A percentile compares a stretch with the other conserved stretches of the same genome.
These are phyloP conservation scores for Pseudorectes ferrugineus DNA, from an alignment of 2,113 vertebrate species.

Conservation along the genomic window DNA sequence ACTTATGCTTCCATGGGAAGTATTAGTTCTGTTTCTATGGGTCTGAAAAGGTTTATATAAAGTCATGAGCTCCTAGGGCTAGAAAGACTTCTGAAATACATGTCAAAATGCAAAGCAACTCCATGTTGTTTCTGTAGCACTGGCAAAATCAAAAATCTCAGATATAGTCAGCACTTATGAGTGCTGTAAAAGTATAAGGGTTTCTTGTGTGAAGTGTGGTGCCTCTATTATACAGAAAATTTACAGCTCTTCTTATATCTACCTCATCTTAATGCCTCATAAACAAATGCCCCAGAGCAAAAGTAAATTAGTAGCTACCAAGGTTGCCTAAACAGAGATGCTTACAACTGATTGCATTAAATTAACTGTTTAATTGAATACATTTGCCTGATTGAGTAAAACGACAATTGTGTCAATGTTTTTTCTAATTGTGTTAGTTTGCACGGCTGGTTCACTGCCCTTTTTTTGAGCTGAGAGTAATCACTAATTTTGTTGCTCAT, in stretches of 20 bases:
- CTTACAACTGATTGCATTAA: not conserved
- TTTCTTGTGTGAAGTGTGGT: not conserved
- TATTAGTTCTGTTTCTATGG: not conserved
- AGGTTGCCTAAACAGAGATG: not conserved
- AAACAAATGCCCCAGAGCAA: not conserved
- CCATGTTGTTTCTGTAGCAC: not conserved
- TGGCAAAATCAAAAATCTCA: not conserved
- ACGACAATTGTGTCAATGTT: not conserved
- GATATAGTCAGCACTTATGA: not conserved
- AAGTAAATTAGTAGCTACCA: not conserved
- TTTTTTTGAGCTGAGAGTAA: not conserved
- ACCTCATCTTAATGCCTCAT: not conserved
- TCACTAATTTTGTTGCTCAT: not conserved
- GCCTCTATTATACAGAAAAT: not conserved
- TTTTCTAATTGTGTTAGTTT: not conserved
- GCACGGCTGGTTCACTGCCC: not conserved
- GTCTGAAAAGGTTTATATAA: not conserved
- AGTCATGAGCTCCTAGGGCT: not conserved
- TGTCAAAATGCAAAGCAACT: not conserved
- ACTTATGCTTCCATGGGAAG: not conserved
- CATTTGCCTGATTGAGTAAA: constrained; percentile 1
- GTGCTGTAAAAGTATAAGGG: not conserved
- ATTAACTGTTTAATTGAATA: constrained; percentile 21
- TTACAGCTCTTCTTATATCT: not conserved
- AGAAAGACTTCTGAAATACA: not conserved